phyloP scores from a whole-genome alignment of 2,797 vertebrate genomes.

The Podarcis lilfordi region DNA sequence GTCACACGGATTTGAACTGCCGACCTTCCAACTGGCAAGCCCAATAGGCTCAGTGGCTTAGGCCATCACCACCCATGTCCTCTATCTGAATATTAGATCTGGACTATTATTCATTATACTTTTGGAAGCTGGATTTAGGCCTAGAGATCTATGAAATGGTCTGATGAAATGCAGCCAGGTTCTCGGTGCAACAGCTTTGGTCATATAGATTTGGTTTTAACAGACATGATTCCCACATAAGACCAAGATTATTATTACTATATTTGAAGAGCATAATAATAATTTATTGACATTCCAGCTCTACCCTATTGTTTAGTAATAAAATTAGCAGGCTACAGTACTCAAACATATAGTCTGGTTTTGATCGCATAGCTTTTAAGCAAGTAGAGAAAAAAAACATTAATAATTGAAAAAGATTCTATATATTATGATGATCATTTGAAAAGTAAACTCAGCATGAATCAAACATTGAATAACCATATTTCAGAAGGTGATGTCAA shows the following conservation, averaged over 20 bases:
- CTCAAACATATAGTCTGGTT: constrained; percentile 3
- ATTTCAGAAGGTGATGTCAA: not conserved
- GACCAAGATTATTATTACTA: not conserved
- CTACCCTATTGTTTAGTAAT: not conserved
- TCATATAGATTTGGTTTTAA: not conserved
- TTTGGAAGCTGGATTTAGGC: not conserved
- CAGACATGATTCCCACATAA: not conserved
- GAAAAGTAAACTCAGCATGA: constrained; percentile 8
- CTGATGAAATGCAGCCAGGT: not conserved
- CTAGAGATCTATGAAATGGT: not conserved
- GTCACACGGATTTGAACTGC: rapidly evolving
- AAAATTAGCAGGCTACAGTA: not conserved
- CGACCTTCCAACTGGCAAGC: too few relatives aligned
- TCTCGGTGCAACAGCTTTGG: not conserved
- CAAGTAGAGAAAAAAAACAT: not conserved
- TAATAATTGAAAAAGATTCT: not conserved
- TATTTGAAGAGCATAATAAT: not conserved
- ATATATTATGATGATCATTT: not conserved
- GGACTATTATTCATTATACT: not conserved
- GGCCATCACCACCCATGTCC: too few relatives aligned
- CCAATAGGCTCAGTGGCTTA: too few relatives aligned
- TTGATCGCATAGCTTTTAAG: not conserved
- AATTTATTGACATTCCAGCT: not conserved
- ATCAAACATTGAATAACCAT: not conserved
- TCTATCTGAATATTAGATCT: too few relatives aligned